These are phyloP conservation scores for Brachymystax lenok DNA, from an alignment of 2,797 vertebrate genomes.

Conservation along the genomic window DNA sequence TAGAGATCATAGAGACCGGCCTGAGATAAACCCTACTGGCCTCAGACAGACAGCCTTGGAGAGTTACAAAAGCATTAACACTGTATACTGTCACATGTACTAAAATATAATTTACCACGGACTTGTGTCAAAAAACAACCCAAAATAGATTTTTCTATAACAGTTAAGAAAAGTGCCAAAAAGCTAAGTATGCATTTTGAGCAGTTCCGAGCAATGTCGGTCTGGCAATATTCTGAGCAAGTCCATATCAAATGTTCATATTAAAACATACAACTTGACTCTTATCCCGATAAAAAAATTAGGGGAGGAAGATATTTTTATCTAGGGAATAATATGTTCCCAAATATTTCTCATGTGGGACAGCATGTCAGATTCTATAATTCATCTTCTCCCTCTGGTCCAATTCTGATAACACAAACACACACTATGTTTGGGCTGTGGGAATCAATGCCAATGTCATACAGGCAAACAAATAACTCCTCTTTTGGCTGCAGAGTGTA, in stretches of 20 bases:
- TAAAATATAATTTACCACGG: no score
- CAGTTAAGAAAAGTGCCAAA: no score
- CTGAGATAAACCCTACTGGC: background rate
- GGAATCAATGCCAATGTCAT: conserved; percentile 10
- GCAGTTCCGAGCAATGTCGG: no score
- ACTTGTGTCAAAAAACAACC: no score
- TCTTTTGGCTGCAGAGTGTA: conserved; percentile 39
- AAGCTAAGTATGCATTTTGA: no score
- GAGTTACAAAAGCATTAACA: background rate
- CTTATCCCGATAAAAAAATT: conserved; percentile 4
- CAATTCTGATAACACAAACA: conserved; percentile 2
- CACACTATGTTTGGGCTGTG: conserved; percentile 13
- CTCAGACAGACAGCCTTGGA: background rate
- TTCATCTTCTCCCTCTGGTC: conserved; percentile 7
- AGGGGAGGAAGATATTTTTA: background rate
- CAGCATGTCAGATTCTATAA: conserved; percentile 16
- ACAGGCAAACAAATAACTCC: conserved; percentile 1
- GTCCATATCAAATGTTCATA: no score
- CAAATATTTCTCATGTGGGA: conserved; percentile 33
- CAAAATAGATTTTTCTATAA: no score
- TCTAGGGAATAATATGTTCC: background rate
- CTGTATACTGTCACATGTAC: background rate
- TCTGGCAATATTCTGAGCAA: no score
- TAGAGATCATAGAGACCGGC: background rate
- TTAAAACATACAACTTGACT: background rate